Evolutionary conservation across 2,113 vertebrate species (phyloP).

Genomic region (Phylloscopus whistleri): DNA sequence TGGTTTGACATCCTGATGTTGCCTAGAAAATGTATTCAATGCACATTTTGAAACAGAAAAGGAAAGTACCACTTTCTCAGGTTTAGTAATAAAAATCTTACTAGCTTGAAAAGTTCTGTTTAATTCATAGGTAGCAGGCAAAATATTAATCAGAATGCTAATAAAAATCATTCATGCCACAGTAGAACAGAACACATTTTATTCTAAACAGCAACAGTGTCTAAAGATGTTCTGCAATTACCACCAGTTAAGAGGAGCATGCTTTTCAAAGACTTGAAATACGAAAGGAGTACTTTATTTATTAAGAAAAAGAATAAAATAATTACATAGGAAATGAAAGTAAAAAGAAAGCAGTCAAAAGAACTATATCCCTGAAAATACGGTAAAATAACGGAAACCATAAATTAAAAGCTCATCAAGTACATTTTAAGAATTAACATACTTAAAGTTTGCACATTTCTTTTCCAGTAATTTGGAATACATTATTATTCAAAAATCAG

Average conservation of each 20-base stretch:
- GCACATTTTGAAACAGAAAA: not conserved
- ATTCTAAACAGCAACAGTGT: not conserved
- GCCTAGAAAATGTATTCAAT: not conserved
- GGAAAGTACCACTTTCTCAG: not conserved
- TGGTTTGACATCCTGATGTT: not conserved
- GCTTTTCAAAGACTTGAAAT: not conserved
- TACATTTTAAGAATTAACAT: not conserved
- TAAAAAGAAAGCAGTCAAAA: not conserved
- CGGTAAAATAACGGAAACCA: not conserved
- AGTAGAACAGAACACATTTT: not conserved
- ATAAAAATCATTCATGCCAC: not conserved
- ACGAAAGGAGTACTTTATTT: not conserved
- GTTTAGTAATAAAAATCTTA: not conserved
- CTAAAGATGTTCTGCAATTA: not conserved
- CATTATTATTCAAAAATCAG: not conserved
- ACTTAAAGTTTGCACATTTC: not conserved
- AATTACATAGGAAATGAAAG: not conserved
- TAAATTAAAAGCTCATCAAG: not conserved
- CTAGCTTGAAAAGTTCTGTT: not conserved
- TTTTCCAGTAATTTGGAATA: not conserved
- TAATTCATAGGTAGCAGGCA: not conserved
- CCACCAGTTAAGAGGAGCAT: not conserved
- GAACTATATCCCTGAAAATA: not conserved
- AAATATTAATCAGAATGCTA: not conserved
- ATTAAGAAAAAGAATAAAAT: not conserved